Evolutionary conservation across 2,888 invertebrate species (phyloP).

Genomic region (Anoncus sp.): DNA sequence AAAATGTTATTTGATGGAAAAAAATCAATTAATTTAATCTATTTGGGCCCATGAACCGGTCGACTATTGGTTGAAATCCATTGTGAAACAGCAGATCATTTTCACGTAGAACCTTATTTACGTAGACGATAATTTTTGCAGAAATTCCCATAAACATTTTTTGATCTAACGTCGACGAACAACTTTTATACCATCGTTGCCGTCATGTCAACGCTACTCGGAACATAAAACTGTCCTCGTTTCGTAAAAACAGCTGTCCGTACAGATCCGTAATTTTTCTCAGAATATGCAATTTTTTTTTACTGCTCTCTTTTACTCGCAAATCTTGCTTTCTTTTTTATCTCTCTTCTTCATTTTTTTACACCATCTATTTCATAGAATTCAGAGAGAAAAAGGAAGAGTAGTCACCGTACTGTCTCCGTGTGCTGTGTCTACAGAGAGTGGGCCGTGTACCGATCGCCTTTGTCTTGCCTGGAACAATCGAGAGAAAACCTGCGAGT

Average conservation of each 20-base stretch:
- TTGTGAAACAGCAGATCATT: too few species aligned
- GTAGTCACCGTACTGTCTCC: slow-evolving; percentile 23
- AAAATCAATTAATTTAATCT: too few species aligned
- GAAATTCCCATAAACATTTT: background rate
- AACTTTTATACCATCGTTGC: background rate
- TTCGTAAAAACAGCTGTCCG: background rate
- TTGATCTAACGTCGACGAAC: background rate
- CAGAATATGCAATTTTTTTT: slow-evolving; percentile 15
- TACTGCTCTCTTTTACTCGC: background rate
- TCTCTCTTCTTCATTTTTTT: slow-evolving; percentile 11
- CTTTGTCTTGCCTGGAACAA: slow-evolving; percentile 50
- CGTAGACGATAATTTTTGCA: background rate
- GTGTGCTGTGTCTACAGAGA: slow-evolving; percentile 13
- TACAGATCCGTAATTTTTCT: background rate
- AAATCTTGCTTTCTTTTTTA: background rate
- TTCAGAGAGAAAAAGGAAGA: slow-evolving; percentile 14
- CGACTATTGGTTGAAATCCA: too few species aligned
- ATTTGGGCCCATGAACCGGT: too few species aligned
- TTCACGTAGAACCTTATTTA: background rate
- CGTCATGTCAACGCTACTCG: background rate
- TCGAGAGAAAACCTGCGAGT: slow-evolving; percentile 44
- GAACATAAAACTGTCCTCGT: background rate
- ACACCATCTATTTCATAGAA: slow-evolving; percentile 11
- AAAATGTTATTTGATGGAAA: too few species aligned
- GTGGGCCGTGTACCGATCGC: slow-evolving; percentile 32